A percentile compares a stretch with the other conserved stretches of the same genome.
These are phyloP conservation scores for Nyctereutes procyonoides DNA, from an alignment of 2,113 vertebrate species.

Conservation along the genomic window DNA sequence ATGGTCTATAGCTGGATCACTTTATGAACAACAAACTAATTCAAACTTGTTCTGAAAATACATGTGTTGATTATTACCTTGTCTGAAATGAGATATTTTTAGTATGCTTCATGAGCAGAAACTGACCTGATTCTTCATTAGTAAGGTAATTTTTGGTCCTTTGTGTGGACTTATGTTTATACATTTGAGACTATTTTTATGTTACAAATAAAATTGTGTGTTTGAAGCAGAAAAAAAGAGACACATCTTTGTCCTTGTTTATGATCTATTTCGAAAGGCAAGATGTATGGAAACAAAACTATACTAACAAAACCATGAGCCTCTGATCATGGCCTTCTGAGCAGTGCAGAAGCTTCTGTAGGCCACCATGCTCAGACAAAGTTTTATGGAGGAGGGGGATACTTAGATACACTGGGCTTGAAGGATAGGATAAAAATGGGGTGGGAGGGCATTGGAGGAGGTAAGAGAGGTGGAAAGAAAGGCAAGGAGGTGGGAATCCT, in stretches of 20 bases:
- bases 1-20: conserved; percentile 48
- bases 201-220: conserved; percentile 82
- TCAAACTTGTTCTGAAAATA: conserved; percentile 76
- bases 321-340: neutral
- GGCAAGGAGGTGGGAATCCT: neutral
- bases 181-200: conserved; percentile 81
- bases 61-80: conserved; percentile 75
- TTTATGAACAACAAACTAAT: conserved; percentile 67
- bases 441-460: neutral
- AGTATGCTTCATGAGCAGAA: conserved; percentile 82
- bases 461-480: neutral
- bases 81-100: conserved; percentile 79
- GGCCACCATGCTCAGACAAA: neutral
- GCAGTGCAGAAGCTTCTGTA: neutral
- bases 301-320: neutral
- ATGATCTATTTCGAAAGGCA: conserved; percentile 47
- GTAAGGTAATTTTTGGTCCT: conserved; percentile 79
- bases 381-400: neutral
- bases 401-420: neutral
- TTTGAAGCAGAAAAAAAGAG: conserved; percentile 72
- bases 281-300: neutral
- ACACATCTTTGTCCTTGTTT: conserved; percentile 62
- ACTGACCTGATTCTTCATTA: conserved; percentile 73
- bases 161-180: conserved; percentile 82
- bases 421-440: neutral